These are phyloP conservation scores for Tonatia bakeri DNA, from an alignment of 2,113 vertebrate genomes.

Conservation along the genomic window DNA sequence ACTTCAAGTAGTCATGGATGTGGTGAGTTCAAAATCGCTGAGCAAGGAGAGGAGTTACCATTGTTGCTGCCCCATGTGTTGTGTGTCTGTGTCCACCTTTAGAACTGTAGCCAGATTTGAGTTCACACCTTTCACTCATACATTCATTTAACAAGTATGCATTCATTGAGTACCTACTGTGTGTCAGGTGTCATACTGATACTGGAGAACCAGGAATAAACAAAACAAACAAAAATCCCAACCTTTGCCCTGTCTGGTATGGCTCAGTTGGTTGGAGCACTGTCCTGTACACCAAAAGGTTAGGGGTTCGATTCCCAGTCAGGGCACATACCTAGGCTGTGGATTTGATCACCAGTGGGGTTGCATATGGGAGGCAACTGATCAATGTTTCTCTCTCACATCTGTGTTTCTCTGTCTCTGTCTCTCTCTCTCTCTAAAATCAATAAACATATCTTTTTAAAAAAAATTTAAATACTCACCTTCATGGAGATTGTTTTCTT, in stretches of 20 bases:
- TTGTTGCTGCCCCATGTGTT: rapidly evolving
- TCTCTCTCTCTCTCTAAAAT: too few species aligned
- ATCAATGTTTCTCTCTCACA: too few species aligned
- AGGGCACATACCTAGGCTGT: too few species aligned
- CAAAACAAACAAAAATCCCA: background rate
- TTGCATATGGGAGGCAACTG: too few species aligned
- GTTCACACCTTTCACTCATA: background rate
- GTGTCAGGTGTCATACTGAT: background rate
- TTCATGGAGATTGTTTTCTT: background rate
- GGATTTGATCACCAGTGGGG: too few species aligned
- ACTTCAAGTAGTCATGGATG: background rate
- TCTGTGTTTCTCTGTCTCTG: too few species aligned
- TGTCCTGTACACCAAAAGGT: too few species aligned
- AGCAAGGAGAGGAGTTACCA: background rate
- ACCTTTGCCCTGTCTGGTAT: too few species aligned
- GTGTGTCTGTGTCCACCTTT: background rate
- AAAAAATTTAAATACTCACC: too few species aligned
- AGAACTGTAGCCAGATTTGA: background rate
- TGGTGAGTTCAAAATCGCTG: background rate
- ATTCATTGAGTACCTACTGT: background rate
- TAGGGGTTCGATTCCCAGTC: too few species aligned
- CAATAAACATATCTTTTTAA: too few species aligned
- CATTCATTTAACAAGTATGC: background rate
- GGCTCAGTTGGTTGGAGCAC: too few species aligned
- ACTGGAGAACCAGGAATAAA: background rate